Evolutionary conservation across 2,113 vertebrate genomes (phyloP).

Genomic region (Anguilla japonica): DNA sequence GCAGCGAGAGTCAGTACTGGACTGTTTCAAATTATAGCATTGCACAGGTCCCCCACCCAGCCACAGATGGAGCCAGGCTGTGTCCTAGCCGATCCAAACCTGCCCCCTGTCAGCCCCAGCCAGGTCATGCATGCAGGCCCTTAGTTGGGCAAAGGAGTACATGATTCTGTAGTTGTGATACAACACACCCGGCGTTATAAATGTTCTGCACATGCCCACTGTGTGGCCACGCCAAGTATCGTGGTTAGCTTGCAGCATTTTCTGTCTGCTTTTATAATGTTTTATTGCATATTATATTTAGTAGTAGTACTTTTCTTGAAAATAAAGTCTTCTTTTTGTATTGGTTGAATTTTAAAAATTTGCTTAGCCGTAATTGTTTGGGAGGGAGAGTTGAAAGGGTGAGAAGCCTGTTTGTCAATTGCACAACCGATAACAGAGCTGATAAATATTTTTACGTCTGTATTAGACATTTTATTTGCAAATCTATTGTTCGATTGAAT

Average conservation of each 20-base stretch:
- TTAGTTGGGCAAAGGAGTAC: conserved; percentile 86
- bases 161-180: conserved; percentile 98
- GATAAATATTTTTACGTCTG: conserved; percentile 98
- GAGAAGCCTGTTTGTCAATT: conserved; percentile 88
- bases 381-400: conserved; percentile 67
- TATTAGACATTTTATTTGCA: conserved; percentile 99
- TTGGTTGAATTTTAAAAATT: conserved; percentile 81
- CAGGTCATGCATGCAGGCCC: conserved; percentile 87
- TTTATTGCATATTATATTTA: conserved; percentile 78
- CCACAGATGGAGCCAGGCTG: not conserved
- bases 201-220: conserved; percentile 94
- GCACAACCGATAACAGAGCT: conserved; percentile 90
- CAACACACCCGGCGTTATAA: conserved; percentile 90
- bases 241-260: conserved; percentile 93
- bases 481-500: conserved; percentile 99
- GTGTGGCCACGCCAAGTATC: conserved; percentile 92
- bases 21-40: conserved; percentile 65
- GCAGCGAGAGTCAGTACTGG: not conserved
- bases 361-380: conserved; percentile 79
- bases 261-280: conserved; percentile 85
- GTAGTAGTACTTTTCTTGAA: conserved; percentile 76
- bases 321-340: conserved; percentile 83
- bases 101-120: conserved; percentile 73
- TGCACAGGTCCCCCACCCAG: conserved; percentile 67
- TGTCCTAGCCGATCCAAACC: conserved; percentile 60